phyloP scores from a whole-genome alignment of 2,888 invertebrate species.

The Oasisia sp. region DNA sequence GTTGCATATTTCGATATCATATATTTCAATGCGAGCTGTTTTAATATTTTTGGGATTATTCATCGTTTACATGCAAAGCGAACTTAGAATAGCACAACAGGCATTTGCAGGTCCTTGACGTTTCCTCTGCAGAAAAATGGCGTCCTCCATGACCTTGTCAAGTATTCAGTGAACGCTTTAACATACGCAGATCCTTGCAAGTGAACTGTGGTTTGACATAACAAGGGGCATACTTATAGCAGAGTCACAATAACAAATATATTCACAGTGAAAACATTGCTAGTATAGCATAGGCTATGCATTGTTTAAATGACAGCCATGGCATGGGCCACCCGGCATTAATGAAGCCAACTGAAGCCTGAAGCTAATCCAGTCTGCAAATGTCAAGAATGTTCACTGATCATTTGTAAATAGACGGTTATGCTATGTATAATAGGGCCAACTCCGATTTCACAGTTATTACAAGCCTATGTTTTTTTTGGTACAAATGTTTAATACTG shows the following conservation, averaged over 20 bases:
- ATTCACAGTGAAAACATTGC: not conserved
- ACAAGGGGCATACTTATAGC: not conserved
- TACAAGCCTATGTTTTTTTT: no score
- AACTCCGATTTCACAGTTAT: not conserved
- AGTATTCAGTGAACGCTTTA: not conserved
- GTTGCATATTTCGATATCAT: not conserved
- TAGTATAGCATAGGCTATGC: not conserved
- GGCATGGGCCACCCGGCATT: no score
- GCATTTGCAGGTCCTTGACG: slow-evolving; percentile 6
- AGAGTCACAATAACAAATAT: not conserved
- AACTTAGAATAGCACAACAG: not conserved
- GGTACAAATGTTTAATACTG: no score
- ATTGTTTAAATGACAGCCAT: not conserved
- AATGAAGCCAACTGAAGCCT: not conserved
- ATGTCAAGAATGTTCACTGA: not conserved
- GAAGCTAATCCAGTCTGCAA: not conserved
- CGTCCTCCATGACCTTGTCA: slow-evolving; percentile 35
- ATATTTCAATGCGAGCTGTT: not conserved
- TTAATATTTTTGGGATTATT: not conserved
- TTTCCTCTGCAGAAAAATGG: slow-evolving; percentile 28
- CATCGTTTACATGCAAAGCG: not conserved
- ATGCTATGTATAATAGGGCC: not conserved
- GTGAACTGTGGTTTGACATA: not conserved
- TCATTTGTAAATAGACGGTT: not conserved
- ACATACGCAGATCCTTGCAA: not conserved